Evolutionary conservation across 2,113 vertebrate genomes (phyloP).

Genomic region (Laticauda colubrina): DNA sequence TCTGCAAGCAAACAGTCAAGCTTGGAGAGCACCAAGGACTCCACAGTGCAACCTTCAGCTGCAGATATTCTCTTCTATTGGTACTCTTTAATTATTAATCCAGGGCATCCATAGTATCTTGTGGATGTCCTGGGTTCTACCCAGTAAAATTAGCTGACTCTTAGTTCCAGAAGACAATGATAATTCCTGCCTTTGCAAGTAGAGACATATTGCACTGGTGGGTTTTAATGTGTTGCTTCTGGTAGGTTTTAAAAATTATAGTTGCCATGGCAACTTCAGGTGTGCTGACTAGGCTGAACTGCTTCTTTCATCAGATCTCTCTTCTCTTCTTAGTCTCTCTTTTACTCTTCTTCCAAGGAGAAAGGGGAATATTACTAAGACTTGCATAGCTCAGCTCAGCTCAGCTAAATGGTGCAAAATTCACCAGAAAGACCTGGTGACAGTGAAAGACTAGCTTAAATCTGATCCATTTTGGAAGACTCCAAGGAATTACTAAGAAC

Average conservation of each 20-base stretch:
- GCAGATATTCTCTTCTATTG: background rate
- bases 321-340: background rate
- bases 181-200: background rate
- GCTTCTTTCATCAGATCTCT: background rate
- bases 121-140: background rate
- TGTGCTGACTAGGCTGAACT: background rate
- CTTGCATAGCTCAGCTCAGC: background rate
- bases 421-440: background rate
- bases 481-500: background rate
- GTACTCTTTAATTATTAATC: background rate
- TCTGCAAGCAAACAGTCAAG: background rate
- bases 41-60: background rate
- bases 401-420: background rate
- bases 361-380: background rate
- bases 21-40: background rate
- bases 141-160: background rate
- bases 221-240: background rate
- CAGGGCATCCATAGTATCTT: background rate
- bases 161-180: background rate
- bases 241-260: background rate
- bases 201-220: background rate
- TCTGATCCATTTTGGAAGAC: background rate
- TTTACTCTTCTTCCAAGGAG: background rate
- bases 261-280: constrained; percentile 54
- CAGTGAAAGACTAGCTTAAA: background rate